phyloP scores from a whole-genome alignment of 1,140 invertebrate species.

The Yoshiicerus persimilis region DNA sequence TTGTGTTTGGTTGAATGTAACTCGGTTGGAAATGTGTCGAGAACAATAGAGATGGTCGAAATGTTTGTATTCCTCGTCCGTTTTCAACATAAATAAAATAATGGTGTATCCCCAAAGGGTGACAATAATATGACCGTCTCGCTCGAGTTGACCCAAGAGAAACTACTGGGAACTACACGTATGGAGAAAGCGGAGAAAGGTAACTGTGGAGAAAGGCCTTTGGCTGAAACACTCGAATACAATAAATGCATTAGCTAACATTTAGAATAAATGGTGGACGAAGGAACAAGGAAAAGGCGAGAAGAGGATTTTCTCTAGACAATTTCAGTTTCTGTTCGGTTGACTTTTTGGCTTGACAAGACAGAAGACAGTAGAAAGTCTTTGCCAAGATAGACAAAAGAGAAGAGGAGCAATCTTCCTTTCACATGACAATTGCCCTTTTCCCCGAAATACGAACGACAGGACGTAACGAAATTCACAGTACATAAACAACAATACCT shows the following conservation, averaged over 20 bases:
- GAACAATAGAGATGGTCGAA: too few relatives aligned
- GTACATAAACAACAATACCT: neutral
- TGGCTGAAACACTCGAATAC: neutral
- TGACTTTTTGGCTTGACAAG: neutral
- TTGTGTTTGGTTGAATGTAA: too few relatives aligned
- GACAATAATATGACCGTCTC: neutral
- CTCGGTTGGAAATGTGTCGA: too few relatives aligned
- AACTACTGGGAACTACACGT: neutral
- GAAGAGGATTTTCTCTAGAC: too few relatives aligned
- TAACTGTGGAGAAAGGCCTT: neutral
- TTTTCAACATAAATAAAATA: neutral
- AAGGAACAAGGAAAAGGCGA: neutral
- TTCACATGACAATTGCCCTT: neutral
- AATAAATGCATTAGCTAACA: neutral
- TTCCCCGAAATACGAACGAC: neutral
- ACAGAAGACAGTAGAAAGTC: too few relatives aligned
- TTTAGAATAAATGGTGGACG: neutral
- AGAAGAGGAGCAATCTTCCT: neutral
- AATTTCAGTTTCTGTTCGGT: too few relatives aligned
- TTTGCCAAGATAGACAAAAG: neutral
- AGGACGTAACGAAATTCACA: neutral
- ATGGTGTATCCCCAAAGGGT: neutral
- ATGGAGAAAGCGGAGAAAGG: neutral
- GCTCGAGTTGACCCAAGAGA: neutral
- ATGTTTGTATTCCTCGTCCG: too few relatives aligned